These are phyloP conservation scores for Apocrypta bakeri DNA, from an alignment of 1,140 invertebrate species.

Conservation along the genomic window DNA sequence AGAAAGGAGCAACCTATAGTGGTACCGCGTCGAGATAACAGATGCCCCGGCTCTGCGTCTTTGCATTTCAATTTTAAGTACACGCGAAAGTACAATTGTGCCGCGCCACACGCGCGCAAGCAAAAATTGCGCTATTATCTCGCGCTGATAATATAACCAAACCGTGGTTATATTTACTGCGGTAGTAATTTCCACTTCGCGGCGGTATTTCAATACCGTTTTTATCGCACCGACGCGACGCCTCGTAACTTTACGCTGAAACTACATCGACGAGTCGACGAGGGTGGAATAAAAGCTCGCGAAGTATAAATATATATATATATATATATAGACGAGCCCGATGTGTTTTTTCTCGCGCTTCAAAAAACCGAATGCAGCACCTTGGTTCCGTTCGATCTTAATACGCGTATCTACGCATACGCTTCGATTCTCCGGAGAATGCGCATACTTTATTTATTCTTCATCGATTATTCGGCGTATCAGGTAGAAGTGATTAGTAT, in stretches of 20 bases:
- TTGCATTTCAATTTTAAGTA: conserved; percentile 1
- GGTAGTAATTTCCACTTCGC: too few species aligned
- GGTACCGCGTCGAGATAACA: neutral
- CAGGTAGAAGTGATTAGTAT: too few species aligned
- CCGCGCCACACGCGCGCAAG: too few species aligned
- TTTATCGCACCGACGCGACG: neutral
- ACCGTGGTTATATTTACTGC: too few species aligned
- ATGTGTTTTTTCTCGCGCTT: neutral
- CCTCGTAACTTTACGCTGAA: too few species aligned
- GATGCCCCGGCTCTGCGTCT: neutral
- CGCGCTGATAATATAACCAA: too few species aligned
- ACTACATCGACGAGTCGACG: neutral
- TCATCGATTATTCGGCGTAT: neutral
- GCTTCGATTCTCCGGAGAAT: neutral
- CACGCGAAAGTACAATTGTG: neutral
- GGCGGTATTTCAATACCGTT: too few species aligned
- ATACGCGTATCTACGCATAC: too few species aligned
- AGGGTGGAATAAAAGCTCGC: neutral
- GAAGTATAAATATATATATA: too few species aligned
- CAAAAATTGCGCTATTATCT: neutral
- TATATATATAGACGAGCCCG: too few species aligned
- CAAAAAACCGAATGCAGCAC: neutral
- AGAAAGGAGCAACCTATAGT: neutral
- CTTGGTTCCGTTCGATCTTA: neutral
- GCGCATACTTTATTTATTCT: neutral